Base-by-base conservation (phyloP, 1,140 invertebrate species). In the Parapsyche elsis region DNA sequence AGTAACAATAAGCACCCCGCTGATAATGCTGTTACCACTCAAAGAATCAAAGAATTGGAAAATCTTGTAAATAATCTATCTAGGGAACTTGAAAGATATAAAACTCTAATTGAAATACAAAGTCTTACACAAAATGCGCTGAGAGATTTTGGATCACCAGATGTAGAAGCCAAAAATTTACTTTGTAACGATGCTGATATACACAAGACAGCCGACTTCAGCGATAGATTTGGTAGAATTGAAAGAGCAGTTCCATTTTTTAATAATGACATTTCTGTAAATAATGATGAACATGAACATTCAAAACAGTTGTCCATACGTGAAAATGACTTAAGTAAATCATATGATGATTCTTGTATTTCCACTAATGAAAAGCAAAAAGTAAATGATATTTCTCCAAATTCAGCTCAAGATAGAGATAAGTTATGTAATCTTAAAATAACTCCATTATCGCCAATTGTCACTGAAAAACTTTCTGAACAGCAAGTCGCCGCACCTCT, bases 51-150 rank as follows among this genome's bases (percentile, higher is more conserved):
- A 38, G 80, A 84, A 67, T 76, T 88, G 45, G 87, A 88, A 83
- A 86, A 88, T 83, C 88, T 89, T 85, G 86, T 90, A 12, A 85
- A 87, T 85, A 86, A 89, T 67, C 81, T 91, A 78, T 87, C 88
- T 84, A 87, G 88, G 82, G 88, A 91, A 86, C 84, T 91, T 79
- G 89, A 91, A 82, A 89, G 88, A 85, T 89, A 89, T 81, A 90
- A 89, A 85, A 88, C 89, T 26, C 86, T 88, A 78, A 85, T 86
- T 77, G 86, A 91, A 85, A 90, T 90, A 84, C 88, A 90, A 84
- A 86, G 86, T 49, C 84, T 90, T 44, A 91, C 90, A 49, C 88
- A 88, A 80, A 90, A 89, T 79, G 86, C 89, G 76, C 85, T 89
- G 14, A 88, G 89, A 81, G 87, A 88, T 84, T 88, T 88, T 84